Evolutionary conservation across 2,113 vertebrate species (phyloP).

Genomic region (Lepidothrix coronata): DNA sequence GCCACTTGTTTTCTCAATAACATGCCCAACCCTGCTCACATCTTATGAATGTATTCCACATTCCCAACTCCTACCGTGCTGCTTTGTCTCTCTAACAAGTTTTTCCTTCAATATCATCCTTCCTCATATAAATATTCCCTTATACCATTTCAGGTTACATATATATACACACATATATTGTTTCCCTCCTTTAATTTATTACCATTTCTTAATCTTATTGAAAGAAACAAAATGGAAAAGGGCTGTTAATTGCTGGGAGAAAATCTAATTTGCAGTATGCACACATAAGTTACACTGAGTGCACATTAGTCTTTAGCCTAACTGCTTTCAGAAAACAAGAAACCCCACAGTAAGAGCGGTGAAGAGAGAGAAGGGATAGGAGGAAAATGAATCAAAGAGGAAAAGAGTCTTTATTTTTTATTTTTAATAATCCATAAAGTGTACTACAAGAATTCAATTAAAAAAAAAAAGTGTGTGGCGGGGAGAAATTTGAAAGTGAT

Average conservation of each 20-base stretch:
- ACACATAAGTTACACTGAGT: not conserved
- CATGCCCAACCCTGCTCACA: not conserved
- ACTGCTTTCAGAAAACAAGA: not conserved
- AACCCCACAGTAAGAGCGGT: not conserved
- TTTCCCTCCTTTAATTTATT: not conserved
- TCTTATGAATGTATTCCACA: not conserved
- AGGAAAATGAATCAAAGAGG: not conserved
- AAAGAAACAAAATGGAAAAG: not conserved
- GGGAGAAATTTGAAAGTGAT: not conserved
- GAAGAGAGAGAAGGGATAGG: not conserved
- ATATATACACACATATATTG: rapidly evolving
- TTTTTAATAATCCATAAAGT: not conserved
- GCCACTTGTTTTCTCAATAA: not conserved
- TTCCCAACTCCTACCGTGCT: not conserved
- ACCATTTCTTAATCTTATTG: not conserved
- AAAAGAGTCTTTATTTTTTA: not conserved
- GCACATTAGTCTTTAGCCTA: not conserved
- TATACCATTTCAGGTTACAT: not conserved
- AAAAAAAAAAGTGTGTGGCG: rapidly evolving
- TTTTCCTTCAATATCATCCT: not conserved
- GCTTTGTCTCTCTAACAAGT: not conserved
- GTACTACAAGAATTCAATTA: not conserved
- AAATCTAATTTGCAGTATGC: not conserved
- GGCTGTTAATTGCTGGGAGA: not conserved
- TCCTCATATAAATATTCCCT: not conserved